Percentiles rank a stretch among this genome's conserved stretches.
These are phyloP conservation scores for Drosophila baimaii DNA, from an alignment of 1,140 invertebrate species.

Conservation along the genomic window DNA sequence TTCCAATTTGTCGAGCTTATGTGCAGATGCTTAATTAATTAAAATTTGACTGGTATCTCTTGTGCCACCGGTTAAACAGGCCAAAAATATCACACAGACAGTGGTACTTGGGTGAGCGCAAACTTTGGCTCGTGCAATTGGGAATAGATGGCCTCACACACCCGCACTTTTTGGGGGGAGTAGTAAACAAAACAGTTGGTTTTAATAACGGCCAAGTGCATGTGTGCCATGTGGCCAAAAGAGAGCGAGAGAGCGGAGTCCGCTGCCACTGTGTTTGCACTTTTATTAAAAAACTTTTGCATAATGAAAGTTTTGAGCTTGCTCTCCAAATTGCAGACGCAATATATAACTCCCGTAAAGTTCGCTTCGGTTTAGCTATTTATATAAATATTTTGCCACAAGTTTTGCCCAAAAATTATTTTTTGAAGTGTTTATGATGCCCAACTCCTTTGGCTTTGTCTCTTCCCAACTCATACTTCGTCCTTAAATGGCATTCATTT, in stretches of 20 bases:
- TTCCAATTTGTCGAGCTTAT: slow-evolving; percentile 1
- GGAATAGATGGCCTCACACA: neutral
- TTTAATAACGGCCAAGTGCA: slow-evolving; percentile 57
- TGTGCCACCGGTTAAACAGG: slow-evolving; percentile 8
- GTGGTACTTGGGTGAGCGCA: neutral
- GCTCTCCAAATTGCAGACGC: slow-evolving; percentile 65
- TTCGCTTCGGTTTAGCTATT: slow-evolving; percentile 58
- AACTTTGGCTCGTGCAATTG: slow-evolving; percentile 21
- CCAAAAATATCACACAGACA: slow-evolving; percentile 1
- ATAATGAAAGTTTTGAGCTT: slow-evolving; percentile 77
- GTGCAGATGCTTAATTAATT: slow-evolving; percentile 22
- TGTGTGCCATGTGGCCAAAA: slow-evolving; percentile 22
- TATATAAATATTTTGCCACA: slow-evolving; percentile 66
- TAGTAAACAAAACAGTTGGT: slow-evolving; percentile 59
- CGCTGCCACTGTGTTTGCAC: slow-evolving; percentile 63
- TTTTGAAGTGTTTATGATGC: slow-evolving; percentile 37
- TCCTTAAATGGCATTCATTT: slow-evolving; percentile 47
- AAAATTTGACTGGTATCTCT: slow-evolving; percentile 13
- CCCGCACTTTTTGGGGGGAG: neutral
- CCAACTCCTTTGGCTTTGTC: slow-evolving; percentile 3
- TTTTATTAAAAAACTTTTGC: slow-evolving; percentile 83
- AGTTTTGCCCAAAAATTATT: slow-evolving; percentile 55
- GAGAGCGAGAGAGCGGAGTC: neutral
- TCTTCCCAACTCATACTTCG: neutral
- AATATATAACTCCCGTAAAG: slow-evolving; percentile 66